These are phyloP conservation scores for Zaprionus tsacasi DNA, from an alignment of 1,140 invertebrate genomes.

Conservation along the genomic window DNA sequence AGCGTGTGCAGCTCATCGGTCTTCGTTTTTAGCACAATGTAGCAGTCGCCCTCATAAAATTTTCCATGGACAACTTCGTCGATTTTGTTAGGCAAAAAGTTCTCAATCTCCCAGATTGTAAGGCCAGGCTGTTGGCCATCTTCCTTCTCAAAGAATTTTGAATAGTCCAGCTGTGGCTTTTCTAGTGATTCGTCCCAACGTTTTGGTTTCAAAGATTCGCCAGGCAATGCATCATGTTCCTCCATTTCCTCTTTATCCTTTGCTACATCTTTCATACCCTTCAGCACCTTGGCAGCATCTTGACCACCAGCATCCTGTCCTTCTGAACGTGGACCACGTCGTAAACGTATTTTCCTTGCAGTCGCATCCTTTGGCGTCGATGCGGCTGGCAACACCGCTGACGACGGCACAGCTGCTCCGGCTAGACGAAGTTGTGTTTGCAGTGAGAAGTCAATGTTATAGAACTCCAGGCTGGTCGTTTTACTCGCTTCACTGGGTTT, in stretches of 20 bases:
- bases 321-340: slow-evolving; percentile 90
- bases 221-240: slow-evolving; percentile 49
- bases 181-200: slow-evolving; percentile 97
- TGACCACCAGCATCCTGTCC: slow-evolving; percentile 86
- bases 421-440: slow-evolving; percentile 97
- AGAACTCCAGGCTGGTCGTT: slow-evolving; percentile 95
- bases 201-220: slow-evolving; percentile 88
- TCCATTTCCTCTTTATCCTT: slow-evolving; percentile 86
- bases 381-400: slow-evolving; percentile 86
- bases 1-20: slow-evolving; percentile 94
- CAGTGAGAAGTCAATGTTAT: slow-evolving; percentile 99
- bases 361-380: slow-evolving; percentile 92
- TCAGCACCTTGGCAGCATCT: slow-evolving; percentile 97
- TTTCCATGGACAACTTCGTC: slow-evolving; percentile 97
- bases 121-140: slow-evolving; percentile 95
- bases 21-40: slow-evolving; percentile 97
- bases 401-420: slow-evolving; percentile 93
- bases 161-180: slow-evolving; percentile 98
- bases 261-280: slow-evolving; percentile 99
- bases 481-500: slow-evolving; percentile 93
- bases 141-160: slow-evolving; percentile 99
- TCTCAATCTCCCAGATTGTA: slow-evolving; percentile 99
- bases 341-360: slow-evolving; percentile 94
- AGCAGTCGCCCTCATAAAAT: slow-evolving; percentile 99
- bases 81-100: slow-evolving; percentile 98